Base-by-base conservation (phyloP, 2,113 vertebrate genomes). In the Myrmecobius fasciatus region DNA sequence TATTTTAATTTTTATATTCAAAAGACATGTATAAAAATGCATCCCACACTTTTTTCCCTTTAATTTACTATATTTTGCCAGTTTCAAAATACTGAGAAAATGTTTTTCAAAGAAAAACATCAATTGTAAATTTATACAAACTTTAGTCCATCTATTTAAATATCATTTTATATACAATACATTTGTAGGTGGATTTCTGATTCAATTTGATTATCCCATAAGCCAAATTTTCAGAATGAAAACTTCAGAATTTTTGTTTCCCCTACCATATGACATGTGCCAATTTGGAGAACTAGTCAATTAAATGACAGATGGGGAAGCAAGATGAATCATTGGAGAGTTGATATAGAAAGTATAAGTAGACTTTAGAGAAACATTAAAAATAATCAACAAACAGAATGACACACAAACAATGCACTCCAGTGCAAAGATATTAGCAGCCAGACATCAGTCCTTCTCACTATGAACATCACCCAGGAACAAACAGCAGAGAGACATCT, bases 291-390 rank as follows among this genome's bases (percentile, higher is more conserved):
- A 48, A 11, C 43, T 56, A 93, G 3, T 89, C 91, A 83, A 91
- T 93, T 43, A 96, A 94, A 75, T 26, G 94, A 90, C 12, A 92
- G 91, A 92, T 92, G 36, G 47, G 54, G 92, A 95, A 90, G 90
- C 67, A 53, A 91, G 52, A 54, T 92, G 5, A 94, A 8, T 95
- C 25, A 54, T 9, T 91, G 94, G 56, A 94, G 48, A 75, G 22
- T 75, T 94, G 53, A 53, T 52, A 53, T 49, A 8, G 91, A 5
- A 22, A 93, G 3, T 17, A 89, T 94, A 93, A 92, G 25, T 49
- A 89, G 5, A 49, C 12, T 53, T 88, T 6, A 4, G 3, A 93
- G 49, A 95, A 47, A 25, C 90, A 94, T 92, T 93, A 89, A 28
- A 95, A 94, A 91, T 89, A 47, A 93, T 53, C 56, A 94, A 94